Conservation (phyloP, 1,140 invertebrate genomes). For the Ctenoplectra terminalis region DNA sequence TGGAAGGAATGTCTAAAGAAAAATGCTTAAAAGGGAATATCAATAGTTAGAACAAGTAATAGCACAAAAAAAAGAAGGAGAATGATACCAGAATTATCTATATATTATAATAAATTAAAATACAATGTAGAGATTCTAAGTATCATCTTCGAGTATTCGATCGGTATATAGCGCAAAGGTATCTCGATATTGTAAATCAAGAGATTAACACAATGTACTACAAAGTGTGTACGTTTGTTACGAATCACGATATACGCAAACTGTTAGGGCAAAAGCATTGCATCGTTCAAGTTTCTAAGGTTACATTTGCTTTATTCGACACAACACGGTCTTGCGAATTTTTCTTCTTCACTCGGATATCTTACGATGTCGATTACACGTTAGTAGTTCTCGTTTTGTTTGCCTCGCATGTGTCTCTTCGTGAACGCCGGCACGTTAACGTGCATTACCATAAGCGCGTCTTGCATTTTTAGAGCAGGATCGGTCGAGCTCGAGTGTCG, state of each 20-base stretch:
- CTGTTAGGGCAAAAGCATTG: neutral
- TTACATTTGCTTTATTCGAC: neutral
- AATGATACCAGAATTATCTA: too few species aligned
- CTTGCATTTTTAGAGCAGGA: neutral
- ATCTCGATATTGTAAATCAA: neutral
- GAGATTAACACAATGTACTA: neutral
- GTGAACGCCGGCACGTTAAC: neutral
- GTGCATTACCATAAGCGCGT: slow-evolving; percentile 21
- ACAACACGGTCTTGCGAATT: neutral
- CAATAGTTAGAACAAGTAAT: too few species aligned
- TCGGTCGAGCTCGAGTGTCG: neutral
- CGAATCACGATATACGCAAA: neutral
- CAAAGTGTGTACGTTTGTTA: neutral
- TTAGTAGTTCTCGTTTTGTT: neutral
- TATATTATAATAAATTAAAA: too few species aligned
- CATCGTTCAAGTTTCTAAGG: neutral
- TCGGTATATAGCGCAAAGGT: too few species aligned
- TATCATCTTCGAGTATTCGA: too few species aligned
- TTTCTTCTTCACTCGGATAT: neutral
- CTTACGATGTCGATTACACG: neutral
- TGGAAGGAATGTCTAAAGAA: too few species aligned
- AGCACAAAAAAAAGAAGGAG: too few species aligned
- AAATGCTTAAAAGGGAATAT: too few species aligned
- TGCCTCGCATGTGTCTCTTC: neutral
- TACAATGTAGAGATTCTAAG: too few species aligned